Base-by-base conservation (phyloP, 35 echinoderm and acorn worm species). In the Ophiothrix spiculata region DNA sequence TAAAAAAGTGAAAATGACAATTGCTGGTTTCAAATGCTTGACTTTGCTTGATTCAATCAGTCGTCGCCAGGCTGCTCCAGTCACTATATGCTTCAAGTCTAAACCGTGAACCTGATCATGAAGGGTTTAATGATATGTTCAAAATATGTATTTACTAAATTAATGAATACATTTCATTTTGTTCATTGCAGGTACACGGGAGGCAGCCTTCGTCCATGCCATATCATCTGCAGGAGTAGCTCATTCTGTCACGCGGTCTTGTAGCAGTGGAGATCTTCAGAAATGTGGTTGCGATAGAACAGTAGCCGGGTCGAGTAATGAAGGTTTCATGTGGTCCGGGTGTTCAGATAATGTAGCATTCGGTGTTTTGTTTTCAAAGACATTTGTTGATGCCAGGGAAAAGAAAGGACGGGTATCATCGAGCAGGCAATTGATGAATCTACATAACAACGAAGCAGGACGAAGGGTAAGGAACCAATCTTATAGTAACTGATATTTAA, bases 381-480 rank as follows among this genome's bases (percentile, higher is more conserved):
- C 77, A 1, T 98, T 98, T 46, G 95, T 98, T 4, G 95, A 98
- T 79, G 92, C 95, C 23, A 79, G 92, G 54, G 95, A 98, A 76
- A 84, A 79, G 56, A 91, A 89, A 81, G 86, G 82, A 33, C 81
- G 86, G 42, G 89, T 88, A 36, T 78, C 88, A 38, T 80, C 77
- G 21, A 86, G 89, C 11, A 87, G 95, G 31, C 69, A 87, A 29
- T 75, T 98, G 17, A 98, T 98, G 95, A 98, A 98, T 91, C 75
- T 98, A 38, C 95, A 98, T 76, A 98, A 98, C 75, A 98, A 98
- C 75, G 95, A 93, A 77, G 95, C 95, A 4, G 95, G 95, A 34
- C 80, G 95, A 89, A 78, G 82, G 86, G 95, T 98, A 91, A 88
- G 95, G 76, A n/a, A n/a, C n/a, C 32, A n/a, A 35, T 76, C 21